Evolutionary conservation across 92 coral and sea anemone genomes (phyloP).

Genomic region (Paragorgia papillata): DNA sequence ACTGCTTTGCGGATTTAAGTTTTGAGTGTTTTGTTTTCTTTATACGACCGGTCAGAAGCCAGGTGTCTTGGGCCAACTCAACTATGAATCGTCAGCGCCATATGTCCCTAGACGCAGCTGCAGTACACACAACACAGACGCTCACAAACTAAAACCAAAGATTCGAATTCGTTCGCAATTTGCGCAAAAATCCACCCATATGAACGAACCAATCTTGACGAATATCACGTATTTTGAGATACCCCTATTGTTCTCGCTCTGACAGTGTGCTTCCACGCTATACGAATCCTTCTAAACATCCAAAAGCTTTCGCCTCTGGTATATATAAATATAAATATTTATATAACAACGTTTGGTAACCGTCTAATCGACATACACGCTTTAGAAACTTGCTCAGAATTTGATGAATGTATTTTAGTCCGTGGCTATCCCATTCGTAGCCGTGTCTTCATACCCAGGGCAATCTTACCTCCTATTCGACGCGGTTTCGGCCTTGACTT

Average conservation of each 20-base stretch:
- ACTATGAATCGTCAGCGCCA: background rate
- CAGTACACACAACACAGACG: background rate
- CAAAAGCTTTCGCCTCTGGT: background rate
- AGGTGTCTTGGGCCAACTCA: background rate
- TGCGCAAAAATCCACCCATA: background rate
- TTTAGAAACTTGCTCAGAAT: too few relatives aligned
- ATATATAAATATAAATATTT: too few relatives aligned
- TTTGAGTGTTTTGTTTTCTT: constrained; percentile 15
- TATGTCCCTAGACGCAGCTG: background rate
- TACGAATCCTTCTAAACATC: background rate
- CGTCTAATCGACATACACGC: too few relatives aligned
- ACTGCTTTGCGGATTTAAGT: too few relatives aligned
- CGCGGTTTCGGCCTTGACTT: constrained; percentile 22
- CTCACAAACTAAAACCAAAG: background rate
- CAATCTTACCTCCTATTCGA: constrained; percentile 23
- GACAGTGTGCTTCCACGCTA: too few relatives aligned
- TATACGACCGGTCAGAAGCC: background rate
- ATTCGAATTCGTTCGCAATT: background rate
- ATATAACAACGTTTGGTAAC: too few relatives aligned
- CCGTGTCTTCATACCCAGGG: background rate
- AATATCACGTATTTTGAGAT: too few relatives aligned
- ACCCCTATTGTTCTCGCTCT: too few relatives aligned
- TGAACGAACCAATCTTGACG: background rate
- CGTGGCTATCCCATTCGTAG: too few relatives aligned
- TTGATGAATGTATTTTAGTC: too few relatives aligned